Percentiles rank a stretch among this genome's conserved stretches.
Evolutionary conservation across 2,888 invertebrate species (phyloP).

Genomic region (Danaus chrysippus): DNA sequence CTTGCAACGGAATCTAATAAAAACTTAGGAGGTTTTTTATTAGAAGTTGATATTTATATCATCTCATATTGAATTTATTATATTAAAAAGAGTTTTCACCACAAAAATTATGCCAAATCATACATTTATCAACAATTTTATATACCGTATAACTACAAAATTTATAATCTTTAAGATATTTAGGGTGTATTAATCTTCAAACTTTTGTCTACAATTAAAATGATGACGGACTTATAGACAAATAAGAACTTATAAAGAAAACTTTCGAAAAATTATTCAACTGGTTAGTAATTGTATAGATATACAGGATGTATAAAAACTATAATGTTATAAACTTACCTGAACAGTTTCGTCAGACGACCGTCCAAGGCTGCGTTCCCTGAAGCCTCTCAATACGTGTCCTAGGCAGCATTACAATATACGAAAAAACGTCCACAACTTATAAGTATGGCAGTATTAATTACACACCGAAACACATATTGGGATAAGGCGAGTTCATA

Average conservation of each 20-base stretch:
- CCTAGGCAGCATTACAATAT: constrained; percentile 67
- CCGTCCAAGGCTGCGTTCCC: constrained; percentile 44
- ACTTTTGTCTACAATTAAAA: too few relatives aligned
- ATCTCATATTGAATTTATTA: background rate
- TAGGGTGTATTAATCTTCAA: too few relatives aligned
- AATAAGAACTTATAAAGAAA: too few relatives aligned
- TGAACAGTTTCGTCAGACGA: constrained; percentile 73
- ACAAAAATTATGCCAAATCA: too few relatives aligned
- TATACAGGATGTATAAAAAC: too few relatives aligned
- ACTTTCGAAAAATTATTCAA: too few relatives aligned
- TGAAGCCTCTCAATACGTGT: constrained; percentile 44
- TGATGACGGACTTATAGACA: too few relatives aligned
- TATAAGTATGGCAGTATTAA: constrained; percentile 36
- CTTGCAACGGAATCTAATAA: background rate
- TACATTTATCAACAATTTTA: too few relatives aligned
- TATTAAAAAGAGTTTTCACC: too few relatives aligned
- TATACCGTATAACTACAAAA: too few relatives aligned
- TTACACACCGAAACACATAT: constrained; percentile 44
- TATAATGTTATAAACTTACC: constrained; percentile 47
- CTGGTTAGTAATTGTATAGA: too few relatives aligned
- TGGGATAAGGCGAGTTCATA: constrained; percentile 51
- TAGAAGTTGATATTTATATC: background rate
- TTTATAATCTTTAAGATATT: too few relatives aligned
- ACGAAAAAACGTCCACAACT: constrained; percentile 40
- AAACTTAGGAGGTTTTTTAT: background rate